phyloP scores from a whole-genome alignment of 2,888 invertebrate genomes.

The Dendrolimus houi region DNA sequence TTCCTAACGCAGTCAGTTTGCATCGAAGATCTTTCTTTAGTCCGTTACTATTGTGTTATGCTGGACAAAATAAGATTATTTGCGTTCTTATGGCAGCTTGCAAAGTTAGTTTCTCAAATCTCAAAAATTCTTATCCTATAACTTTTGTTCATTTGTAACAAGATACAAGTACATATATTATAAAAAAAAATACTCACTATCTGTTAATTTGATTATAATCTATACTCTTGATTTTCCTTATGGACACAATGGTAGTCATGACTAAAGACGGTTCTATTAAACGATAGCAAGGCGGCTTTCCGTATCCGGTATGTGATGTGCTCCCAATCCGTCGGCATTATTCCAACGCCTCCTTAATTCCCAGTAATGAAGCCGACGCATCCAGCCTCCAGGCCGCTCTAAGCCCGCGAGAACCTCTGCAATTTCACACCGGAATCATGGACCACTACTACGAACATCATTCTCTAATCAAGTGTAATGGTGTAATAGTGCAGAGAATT shows the following conservation, averaged over 20 bases:
- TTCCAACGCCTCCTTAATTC: slow-evolving; percentile 15
- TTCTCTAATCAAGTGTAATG: too few relatives aligned
- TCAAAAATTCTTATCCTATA: not conserved
- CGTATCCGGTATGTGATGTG: not conserved
- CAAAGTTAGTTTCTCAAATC: not conserved
- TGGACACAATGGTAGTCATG: not conserved
- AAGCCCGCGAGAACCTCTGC: slow-evolving; percentile 12
- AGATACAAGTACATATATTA: not conserved
- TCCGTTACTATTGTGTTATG: too few relatives aligned
- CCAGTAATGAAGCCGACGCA: slow-evolving; percentile 15
- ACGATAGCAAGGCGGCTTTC: not conserved
- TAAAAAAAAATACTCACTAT: not conserved
- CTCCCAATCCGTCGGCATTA: slow-evolving; percentile 2
- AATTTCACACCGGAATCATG: slow-evolving; percentile 11
- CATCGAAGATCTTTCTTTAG: too few relatives aligned
- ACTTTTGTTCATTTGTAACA: not conserved
- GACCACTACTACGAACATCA: not conserved
- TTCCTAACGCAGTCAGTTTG: too few relatives aligned
- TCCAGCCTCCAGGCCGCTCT: slow-evolving; percentile 3
- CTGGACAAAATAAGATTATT: too few relatives aligned
- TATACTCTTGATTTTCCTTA: not conserved
- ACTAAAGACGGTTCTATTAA: not conserved
- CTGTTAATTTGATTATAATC: not conserved
- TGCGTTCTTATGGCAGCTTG: too few relatives aligned
- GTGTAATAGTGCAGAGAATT: too few relatives aligned